These are phyloP conservation scores for Acutogordius australiensis DNA, from an alignment of 2,888 invertebrate genomes.

Conservation along the genomic window DNA sequence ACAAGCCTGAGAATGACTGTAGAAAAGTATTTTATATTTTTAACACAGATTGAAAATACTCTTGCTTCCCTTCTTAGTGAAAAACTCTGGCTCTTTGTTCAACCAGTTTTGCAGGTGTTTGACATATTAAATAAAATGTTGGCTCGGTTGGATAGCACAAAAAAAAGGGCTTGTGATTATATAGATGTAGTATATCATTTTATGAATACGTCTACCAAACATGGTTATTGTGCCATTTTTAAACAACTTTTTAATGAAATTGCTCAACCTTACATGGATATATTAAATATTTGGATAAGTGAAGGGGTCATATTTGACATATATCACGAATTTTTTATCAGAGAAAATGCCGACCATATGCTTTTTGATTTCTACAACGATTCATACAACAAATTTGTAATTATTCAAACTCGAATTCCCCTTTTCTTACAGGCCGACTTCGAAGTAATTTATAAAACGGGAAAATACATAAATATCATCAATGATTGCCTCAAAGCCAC, in stretches of 20 bases:
- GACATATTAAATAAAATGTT: background rate
- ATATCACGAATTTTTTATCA: conserved; percentile 1
- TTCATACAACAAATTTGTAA: background rate
- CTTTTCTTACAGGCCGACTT: background rate
- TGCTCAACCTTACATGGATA: background rate
- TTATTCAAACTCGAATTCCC: background rate
- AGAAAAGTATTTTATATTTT: background rate
- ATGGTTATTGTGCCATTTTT: background rate
- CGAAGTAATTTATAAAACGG: background rate
- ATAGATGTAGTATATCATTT: background rate
- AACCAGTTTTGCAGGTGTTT: background rate
- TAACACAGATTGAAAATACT: background rate
- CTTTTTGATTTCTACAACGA: background rate
- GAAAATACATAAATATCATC: background rate
- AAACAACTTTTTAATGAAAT: background rate
- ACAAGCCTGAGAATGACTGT: background rate
- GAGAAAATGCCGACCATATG: background rate
- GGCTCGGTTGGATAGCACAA: background rate
- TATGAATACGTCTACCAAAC: background rate
- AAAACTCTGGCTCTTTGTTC: background rate
- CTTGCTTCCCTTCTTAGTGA: background rate
- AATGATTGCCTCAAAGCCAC: background rate
- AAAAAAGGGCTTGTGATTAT: conserved; percentile 5
- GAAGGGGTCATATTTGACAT: background rate
- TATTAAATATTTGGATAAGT: background rate